These are phyloP conservation scores for Elaphurus davidianus DNA, from an alignment of 2,113 vertebrate genomes.

Conservation along the genomic window DNA sequence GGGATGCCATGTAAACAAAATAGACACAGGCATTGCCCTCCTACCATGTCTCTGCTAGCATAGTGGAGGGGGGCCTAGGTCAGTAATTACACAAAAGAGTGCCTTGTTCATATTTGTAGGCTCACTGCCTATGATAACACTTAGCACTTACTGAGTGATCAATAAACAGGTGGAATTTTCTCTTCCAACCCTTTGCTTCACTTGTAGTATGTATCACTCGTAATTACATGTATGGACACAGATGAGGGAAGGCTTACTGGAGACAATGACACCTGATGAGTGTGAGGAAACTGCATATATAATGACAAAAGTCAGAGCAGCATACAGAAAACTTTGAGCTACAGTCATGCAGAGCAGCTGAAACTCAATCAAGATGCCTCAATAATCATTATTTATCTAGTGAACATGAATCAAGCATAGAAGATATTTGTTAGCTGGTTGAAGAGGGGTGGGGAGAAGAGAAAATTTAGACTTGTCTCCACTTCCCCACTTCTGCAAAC, in stretches of 20 bases:
- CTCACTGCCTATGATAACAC: background rate
- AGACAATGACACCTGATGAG: background rate
- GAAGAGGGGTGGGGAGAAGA: background rate
- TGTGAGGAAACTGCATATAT: background rate
- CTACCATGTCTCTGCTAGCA: background rate
- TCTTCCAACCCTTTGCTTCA: background rate
- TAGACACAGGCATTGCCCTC: background rate
- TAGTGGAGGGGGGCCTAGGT: background rate
- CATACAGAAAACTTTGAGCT: slow-evolving; percentile 21
- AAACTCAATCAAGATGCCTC: slow-evolving; percentile 7
- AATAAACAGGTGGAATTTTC: slow-evolving; percentile 12
- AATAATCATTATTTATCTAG: background rate
- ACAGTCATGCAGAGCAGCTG: background rate
- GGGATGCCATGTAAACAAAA: slow-evolving; percentile 24
- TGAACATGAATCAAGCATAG: background rate
- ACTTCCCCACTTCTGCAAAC: background rate
- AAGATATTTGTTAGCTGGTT: background rate
- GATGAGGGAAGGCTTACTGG: background rate
- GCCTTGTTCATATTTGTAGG: slow-evolving; percentile 10
- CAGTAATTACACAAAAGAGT: background rate
- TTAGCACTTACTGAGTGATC: background rate
- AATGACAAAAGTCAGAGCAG: background rate
- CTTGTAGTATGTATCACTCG: background rate
- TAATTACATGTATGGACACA: background rate
- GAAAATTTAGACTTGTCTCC: background rate